Percentiles rank a stretch among this genome's conserved stretches.
Evolutionary conservation across 2,113 vertebrate genomes (phyloP).

Genomic region (Clarias magur): DNA sequence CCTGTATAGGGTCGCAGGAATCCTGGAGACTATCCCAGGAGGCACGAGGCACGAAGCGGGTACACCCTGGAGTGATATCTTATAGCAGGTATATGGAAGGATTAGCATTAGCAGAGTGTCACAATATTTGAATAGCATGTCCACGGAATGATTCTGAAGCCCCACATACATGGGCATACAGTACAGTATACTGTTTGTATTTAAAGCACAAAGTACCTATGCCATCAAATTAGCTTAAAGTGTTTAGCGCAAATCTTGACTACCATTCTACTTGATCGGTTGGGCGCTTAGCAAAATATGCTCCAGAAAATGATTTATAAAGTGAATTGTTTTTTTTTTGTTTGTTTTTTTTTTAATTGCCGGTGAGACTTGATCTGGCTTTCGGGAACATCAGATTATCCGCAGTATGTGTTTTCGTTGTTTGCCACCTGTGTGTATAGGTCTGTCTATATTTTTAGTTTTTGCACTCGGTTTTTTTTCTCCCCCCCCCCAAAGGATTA

Average conservation of each 20-base stretch:
- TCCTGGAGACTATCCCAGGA: too few relatives aligned
- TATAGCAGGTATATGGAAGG: too few relatives aligned
- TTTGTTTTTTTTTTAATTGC: neutral
- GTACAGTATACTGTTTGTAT: neutral
- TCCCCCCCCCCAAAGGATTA: neutral
- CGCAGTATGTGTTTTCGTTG: neutral
- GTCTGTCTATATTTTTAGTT: conserved; percentile 11
- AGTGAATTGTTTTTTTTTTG: neutral
- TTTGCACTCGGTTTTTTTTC: neutral
- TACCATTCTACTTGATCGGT: neutral
- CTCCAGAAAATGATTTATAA: neutral
- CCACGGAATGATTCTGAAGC: neutral
- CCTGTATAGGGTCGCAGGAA: too few relatives aligned
- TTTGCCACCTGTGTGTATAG: neutral
- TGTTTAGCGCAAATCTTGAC: neutral
- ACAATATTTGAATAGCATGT: neutral
- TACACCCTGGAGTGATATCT: too few relatives aligned
- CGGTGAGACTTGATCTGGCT: neutral
- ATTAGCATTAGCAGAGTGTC: too few relatives aligned
- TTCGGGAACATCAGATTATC: neutral
- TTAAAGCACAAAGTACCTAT: neutral
- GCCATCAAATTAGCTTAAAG: neutral
- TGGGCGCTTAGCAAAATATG: neutral
- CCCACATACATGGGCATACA: neutral
- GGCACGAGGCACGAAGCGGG: too few relatives aligned